Base-by-base conservation (phyloP, 2,888 invertebrate genomes). In the Hirtodrosophila trivittata region DNA sequence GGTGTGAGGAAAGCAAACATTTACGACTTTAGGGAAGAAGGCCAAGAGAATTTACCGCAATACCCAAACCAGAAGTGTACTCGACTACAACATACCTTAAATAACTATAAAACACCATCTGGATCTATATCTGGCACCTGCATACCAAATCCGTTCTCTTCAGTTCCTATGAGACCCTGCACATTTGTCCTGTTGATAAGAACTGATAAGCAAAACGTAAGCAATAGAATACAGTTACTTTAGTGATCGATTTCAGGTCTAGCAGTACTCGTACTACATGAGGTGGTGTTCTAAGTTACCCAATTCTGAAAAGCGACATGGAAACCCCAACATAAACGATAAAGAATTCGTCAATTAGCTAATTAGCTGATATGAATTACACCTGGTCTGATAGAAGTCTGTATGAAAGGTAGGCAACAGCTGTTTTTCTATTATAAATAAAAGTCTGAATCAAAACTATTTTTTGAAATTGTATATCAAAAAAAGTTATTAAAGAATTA, bases 11-110 rank as follows among this genome's bases (percentile, higher is more conserved):
- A 42, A 66, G 56, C 39, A 51, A 42, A 58, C 38, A 18, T 54
- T 66, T 57, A 76, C 54, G 75, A 71, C 43, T 74, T 71, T 59
- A 55, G 35, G 57, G 58, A 73, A 78, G 55, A 2, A 35, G 42
- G 5, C 18, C 33, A 6, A 10, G 3, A 12, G 16, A 39, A 49
- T 3, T 30, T 30, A n/a, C n/a, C n/a, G n/a, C n/a, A n/a, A n/a
- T n/a, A n/a, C n/a, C n/a, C n/a, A n/a, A n/a, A n/a, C n/a, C n/a
- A n/a, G n/a, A n/a, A n/a, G n/a, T n/a, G n/a, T n/a, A n/a, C n/a
- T n/a, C 9, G n/a, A 30, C 3, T 30, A n/a, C 5, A n/a, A 30
- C 2, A n/a, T 30, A n/a, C n/a, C 9, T 5, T 30, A n/a, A 3
- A n/a, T 3, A 30, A 30, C 3, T 30, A n/a, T n/a, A n/a, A n/a